Percentiles rank a stretch among this genome's conserved stretches.
phyloP scores from a whole-genome alignment of 2,797 vertebrate genomes.

The Menidia menidia region DNA sequence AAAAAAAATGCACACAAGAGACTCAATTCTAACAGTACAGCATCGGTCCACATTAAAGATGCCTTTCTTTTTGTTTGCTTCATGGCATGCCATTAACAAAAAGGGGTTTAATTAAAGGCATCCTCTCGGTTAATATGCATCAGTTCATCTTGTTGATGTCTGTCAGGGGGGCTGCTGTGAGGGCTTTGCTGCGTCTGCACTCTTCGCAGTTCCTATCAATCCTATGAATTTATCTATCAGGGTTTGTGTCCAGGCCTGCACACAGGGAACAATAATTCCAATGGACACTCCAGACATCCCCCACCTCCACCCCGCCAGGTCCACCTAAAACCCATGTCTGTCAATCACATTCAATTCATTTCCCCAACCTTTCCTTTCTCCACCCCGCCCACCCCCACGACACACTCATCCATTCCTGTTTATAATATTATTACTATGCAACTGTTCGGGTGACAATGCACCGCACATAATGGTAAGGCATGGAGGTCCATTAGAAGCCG shows the following conservation, averaged over 20 bases:
- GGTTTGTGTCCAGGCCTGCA: constrained; percentile 73
- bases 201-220: constrained; percentile 64
- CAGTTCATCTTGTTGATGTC: constrained; percentile 67
- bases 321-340: constrained; percentile 80
- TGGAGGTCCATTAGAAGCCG: constrained; percentile 47
- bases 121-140: constrained; percentile 36
- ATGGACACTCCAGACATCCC: constrained; percentile 78
- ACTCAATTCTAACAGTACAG: constrained; percentile 13
- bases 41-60: constrained; percentile 12
- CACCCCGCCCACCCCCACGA: constrained; percentile 80
- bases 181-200: constrained; percentile 72
- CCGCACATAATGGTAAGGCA: constrained; percentile 57
- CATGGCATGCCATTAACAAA: too few relatives aligned
- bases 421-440: constrained; percentile 79
- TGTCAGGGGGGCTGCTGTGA: constrained; percentile 56
- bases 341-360: constrained; percentile 83
- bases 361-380: constrained; percentile 71
- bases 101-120: constrained; percentile 11
- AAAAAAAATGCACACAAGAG: constrained; percentile 41
- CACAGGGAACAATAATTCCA: constrained; percentile 78
- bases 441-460: constrained; percentile 77
- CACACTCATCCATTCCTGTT: constrained; percentile 69
- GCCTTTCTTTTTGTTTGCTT: neutral
- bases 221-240: constrained; percentile 59
- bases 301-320: constrained; percentile 70